phyloP scores from a whole-genome alignment of 2,797 vertebrate genomes.

The Enteromius fasciolatus region DNA sequence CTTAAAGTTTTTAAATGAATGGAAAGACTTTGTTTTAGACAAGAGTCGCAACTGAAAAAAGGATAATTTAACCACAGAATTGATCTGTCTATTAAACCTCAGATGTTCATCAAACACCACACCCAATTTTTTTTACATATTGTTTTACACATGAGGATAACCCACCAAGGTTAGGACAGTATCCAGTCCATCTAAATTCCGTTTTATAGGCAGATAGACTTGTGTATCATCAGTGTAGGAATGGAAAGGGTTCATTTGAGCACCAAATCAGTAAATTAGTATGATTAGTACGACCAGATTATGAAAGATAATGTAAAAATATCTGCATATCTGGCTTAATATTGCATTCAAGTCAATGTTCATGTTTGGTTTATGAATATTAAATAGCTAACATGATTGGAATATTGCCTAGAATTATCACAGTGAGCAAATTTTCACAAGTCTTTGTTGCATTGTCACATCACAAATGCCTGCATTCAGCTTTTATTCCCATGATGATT shows the following conservation, averaged over 20 bases:
- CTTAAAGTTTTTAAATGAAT: too few relatives aligned
- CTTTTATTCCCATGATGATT: background rate
- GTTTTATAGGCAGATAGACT: too few relatives aligned
- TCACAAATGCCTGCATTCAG: background rate
- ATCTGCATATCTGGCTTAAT: background rate
- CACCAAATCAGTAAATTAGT: background rate
- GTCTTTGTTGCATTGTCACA: background rate
- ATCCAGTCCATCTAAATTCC: too few relatives aligned
- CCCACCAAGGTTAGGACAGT: too few relatives aligned
- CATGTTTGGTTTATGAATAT: background rate
- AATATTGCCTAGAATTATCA: background rate
- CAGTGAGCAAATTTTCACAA: background rate
- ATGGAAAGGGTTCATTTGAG: background rate
- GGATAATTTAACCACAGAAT: too few relatives aligned
- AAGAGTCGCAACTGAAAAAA: too few relatives aligned
- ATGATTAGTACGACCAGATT: background rate
- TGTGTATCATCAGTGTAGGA: too few relatives aligned
- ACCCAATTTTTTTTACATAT: too few relatives aligned
- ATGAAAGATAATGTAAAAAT: background rate
- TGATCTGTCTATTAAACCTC: too few relatives aligned
- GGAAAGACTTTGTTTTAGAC: too few relatives aligned
- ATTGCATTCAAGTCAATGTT: background rate
- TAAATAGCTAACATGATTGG: conserved; percentile 2
- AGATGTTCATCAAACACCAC: too few relatives aligned
- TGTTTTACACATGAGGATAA: too few relatives aligned